These are phyloP conservation scores for Phortica okadai DNA, from an alignment of 2,888 invertebrate genomes.

Conservation along the genomic window DNA sequence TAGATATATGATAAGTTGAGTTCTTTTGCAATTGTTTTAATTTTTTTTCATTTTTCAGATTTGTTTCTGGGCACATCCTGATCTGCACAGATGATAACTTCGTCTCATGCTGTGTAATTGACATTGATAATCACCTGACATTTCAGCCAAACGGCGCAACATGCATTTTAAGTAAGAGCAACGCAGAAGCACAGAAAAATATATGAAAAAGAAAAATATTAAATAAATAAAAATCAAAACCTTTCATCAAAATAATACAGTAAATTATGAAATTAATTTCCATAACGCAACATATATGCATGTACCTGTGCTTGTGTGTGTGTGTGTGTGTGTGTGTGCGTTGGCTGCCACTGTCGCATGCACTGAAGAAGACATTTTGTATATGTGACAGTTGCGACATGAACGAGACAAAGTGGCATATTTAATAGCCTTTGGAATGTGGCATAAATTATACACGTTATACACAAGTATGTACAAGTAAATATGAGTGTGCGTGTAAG, in stretches of 20 bases:
- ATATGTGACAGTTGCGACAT: slow-evolving; percentile 46
- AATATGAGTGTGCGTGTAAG: background rate
- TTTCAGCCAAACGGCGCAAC: slow-evolving; percentile 5
- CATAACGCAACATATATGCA: background rate
- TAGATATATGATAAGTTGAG: background rate
- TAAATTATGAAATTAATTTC: slow-evolving; percentile 2
- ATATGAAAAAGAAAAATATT: background rate
- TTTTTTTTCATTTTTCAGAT: background rate
- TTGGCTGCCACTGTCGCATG: background rate
- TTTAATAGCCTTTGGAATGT: slow-evolving; percentile 27
- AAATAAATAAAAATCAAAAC: background rate
- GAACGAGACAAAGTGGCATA: slow-evolving; percentile 44
- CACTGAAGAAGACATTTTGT: slow-evolving; percentile 42
- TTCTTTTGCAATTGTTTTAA: no score
- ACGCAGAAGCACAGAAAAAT: background rate
- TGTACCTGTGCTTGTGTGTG: background rate
- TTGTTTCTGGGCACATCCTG: background rate
- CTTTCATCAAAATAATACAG: background rate
- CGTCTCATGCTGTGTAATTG: slow-evolving; percentile 52
- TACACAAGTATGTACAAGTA: background rate
- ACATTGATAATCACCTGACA: slow-evolving; percentile 62
- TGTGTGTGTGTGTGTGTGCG: background rate
- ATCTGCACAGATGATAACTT: background rate
- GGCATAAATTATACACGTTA: slow-evolving; percentile 17
- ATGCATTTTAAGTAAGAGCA: slow-evolving; percentile 12